Conservation (phyloP, 2,888 invertebrate species). For the Desoria tigrina region DNA sequence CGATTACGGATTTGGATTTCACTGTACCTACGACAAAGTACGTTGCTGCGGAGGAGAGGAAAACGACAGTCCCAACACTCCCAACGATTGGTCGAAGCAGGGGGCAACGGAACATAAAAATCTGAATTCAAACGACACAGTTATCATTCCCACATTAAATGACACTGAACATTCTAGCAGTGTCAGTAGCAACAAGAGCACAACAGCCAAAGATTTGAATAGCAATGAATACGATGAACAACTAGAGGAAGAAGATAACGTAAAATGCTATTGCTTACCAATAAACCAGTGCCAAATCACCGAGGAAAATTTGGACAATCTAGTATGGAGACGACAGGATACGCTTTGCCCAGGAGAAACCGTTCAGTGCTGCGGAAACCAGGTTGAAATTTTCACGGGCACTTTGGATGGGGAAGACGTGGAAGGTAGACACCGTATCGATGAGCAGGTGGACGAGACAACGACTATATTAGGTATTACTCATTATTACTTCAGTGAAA, state of each 20-base stretch:
- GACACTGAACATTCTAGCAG: too few relatives aligned
- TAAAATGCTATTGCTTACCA: conserved; percentile 34
- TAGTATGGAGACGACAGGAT: conserved; percentile 33
- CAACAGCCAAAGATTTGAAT: neutral
- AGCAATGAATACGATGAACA: neutral
- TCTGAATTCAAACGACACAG: neutral
- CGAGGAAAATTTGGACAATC: conserved; percentile 4
- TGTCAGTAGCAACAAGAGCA: too few relatives aligned
- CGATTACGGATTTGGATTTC: conserved; percentile 50
- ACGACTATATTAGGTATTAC: too few relatives aligned
- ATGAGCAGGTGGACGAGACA: too few relatives aligned
- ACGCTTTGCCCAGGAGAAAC: conserved; percentile 41
- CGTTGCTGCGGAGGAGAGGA: conserved; percentile 40
- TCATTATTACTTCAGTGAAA: too few relatives aligned
- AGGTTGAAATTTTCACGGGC: conserved; percentile 21
- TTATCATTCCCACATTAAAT: neutral
- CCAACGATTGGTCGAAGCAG: too few relatives aligned
- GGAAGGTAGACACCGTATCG: conserved; percentile 10
- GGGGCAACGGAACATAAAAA: too few relatives aligned
- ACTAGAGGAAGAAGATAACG: conserved; percentile 7
- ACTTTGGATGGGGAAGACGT: neutral
- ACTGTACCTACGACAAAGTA: conserved; percentile 47
- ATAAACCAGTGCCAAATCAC: conserved; percentile 24
- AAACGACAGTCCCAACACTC: too few relatives aligned
- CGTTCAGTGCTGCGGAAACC: conserved; percentile 46